phyloP scores from a whole-genome alignment of 2,113 vertebrate genomes.

The Xerus inauris region DNA sequence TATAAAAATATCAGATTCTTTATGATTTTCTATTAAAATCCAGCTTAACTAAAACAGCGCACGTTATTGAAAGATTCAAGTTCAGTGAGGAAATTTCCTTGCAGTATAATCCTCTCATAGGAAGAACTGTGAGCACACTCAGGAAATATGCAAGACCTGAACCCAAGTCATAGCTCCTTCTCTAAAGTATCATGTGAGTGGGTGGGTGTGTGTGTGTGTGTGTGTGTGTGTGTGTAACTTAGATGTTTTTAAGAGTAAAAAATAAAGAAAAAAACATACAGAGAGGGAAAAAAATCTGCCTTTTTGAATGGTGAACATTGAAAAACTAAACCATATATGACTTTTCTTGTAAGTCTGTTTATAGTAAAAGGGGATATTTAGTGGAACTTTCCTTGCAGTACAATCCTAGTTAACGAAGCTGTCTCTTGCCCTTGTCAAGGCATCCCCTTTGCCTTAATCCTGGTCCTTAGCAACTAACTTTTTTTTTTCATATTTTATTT shows the following conservation, averaged over 20 bases:
- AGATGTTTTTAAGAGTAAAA: constrained; percentile 45
- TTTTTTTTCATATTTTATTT: too few relatives aligned
- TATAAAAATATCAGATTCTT: background rate
- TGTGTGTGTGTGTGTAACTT: too few relatives aligned
- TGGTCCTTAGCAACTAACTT: background rate
- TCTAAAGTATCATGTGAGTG: too few relatives aligned
- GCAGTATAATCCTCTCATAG: background rate
- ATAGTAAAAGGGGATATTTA: constrained; percentile 29
- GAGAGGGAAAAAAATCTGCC: fast-evolving
- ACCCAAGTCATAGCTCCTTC: too few relatives aligned
- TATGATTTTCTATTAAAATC: constrained; percentile 26
- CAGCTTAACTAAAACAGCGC: background rate
- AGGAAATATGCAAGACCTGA: too few relatives aligned
- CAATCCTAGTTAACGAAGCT: background rate
- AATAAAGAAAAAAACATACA: constrained; percentile 52
- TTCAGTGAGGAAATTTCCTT: background rate
- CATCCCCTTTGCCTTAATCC: background rate
- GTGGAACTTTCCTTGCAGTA: background rate
- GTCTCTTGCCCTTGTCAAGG: too few relatives aligned
- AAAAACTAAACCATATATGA: constrained; percentile 35
- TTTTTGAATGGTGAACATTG: background rate
- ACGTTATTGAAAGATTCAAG: background rate
- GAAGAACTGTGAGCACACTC: too few relatives aligned
- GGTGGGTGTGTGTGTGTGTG: too few relatives aligned
- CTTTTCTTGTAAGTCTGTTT: constrained; percentile 22